Percentiles rank a stretch among this genome's conserved stretches.
phyloP scores from a whole-genome alignment of 2,113 vertebrate genomes.

The Panthera leo region DNA sequence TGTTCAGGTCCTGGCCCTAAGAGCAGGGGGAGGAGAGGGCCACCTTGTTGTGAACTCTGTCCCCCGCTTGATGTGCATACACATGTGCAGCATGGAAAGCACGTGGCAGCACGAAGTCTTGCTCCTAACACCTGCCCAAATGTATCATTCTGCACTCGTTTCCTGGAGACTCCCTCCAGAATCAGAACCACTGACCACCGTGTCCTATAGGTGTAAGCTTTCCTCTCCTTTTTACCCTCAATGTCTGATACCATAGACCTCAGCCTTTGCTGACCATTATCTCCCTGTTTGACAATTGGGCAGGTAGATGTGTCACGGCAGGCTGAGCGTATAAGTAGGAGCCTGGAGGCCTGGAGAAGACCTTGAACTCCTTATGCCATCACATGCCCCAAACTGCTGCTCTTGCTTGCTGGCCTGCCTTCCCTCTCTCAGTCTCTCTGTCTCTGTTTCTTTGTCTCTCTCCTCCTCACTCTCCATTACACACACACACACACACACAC shows the following conservation, averaged over 20 bases:
- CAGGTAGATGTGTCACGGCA: not conserved
- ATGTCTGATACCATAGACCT: not conserved
- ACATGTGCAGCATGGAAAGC: not conserved
- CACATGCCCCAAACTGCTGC: not conserved
- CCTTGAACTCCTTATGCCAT: not conserved
- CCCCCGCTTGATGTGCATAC: fast-evolving
- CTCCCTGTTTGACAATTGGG: not conserved
- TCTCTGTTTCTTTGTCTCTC: not conserved
- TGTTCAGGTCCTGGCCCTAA: not conserved
- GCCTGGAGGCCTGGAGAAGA: not conserved
- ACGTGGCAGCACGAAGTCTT: not conserved
- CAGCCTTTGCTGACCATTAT: not conserved
- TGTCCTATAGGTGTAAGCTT: not conserved
- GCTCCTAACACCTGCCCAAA: not conserved
- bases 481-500: not conserved
- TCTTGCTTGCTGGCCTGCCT: not conserved
- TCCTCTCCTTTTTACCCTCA: not conserved
- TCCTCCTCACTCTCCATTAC: not conserved
- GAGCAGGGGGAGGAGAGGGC: not conserved
- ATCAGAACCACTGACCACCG: not conserved
- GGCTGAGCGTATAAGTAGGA: not conserved
- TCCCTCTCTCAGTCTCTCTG: not conserved
- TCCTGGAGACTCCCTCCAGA: not conserved
- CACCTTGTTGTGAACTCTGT: not conserved
- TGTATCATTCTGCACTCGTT: not conserved